A percentile compares a stretch with the other conserved stretches of the same genome.
Evolutionary conservation across 2,113 vertebrate genomes (phyloP).

Genomic region (Plotosus lineatus): DNA sequence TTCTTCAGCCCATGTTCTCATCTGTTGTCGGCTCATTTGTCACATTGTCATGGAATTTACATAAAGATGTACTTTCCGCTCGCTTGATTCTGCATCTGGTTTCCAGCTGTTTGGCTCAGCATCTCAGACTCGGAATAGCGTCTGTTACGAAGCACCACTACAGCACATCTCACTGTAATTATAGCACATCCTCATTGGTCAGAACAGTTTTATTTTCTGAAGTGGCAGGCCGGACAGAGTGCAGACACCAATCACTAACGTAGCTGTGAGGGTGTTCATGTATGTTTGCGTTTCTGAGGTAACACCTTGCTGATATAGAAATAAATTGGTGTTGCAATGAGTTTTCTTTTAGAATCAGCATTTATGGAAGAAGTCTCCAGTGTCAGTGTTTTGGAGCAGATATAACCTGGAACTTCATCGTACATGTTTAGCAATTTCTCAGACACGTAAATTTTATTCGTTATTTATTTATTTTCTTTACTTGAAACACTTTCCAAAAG

Average conservation of each 20-base stretch:
- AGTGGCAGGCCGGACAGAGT: background rate
- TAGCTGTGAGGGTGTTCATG: too few relatives aligned
- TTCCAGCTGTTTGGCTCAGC: constrained; percentile 5
- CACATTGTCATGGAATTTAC: constrained; percentile 3
- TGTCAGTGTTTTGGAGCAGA: background rate
- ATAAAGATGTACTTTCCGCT: constrained; percentile 12
- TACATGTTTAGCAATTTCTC: too few relatives aligned
- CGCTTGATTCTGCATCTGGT: background rate
- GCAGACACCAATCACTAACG: background rate
- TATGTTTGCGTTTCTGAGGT: background rate
- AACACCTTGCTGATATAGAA: background rate
- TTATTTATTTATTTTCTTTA: too few relatives aligned
- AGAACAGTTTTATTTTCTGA: background rate
- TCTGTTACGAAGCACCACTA: too few relatives aligned
- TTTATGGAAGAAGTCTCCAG: background rate
- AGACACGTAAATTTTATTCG: too few relatives aligned
- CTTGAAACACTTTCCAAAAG: too few relatives aligned
- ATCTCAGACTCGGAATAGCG: background rate
- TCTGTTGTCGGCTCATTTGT: constrained; percentile 3
- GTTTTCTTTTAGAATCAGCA: background rate
- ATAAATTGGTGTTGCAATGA: background rate
- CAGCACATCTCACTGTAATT: background rate
- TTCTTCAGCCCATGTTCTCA: background rate
- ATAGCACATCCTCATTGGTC: background rate
- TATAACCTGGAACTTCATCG: too few relatives aligned